Evolutionary conservation across 2,888 invertebrate species (phyloP).

Genomic region (Nemurella pictetii): DNA sequence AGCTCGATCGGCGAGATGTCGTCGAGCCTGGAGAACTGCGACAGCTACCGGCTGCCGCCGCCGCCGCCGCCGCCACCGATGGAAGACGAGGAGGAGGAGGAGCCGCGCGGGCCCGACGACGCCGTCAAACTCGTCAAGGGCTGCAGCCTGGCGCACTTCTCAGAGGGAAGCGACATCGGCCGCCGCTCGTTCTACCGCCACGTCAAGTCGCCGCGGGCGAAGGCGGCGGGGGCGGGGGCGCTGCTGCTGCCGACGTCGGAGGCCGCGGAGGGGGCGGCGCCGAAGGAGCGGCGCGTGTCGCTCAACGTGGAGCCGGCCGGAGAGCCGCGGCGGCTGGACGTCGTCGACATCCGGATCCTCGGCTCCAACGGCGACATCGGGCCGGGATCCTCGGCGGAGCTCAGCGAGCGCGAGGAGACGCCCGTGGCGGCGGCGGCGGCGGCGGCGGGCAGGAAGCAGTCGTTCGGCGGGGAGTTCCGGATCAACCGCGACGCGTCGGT

Average conservation of each 20-base stretch:
- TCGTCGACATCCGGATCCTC: slow-evolving; percentile 40
- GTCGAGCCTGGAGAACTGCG: slow-evolving; percentile 2
- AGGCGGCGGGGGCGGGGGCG: background rate
- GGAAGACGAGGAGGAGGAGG: slow-evolving; percentile 43
- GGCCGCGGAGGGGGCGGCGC: background rate
- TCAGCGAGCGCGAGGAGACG: slow-evolving; percentile 42
- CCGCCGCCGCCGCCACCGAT: background rate
- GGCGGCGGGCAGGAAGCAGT: slow-evolving; percentile 32
- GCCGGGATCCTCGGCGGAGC: background rate
- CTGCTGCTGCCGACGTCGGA: background rate
- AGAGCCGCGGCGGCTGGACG: slow-evolving; percentile 34
- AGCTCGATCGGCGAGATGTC: slow-evolving; percentile 66
- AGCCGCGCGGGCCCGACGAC: slow-evolving; percentile 46
- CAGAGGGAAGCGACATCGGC: slow-evolving; percentile 81
- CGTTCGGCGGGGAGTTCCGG: background rate
- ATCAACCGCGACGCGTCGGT: slow-evolving; percentile 38
- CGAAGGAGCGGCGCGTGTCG: background rate
- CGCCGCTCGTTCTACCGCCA: slow-evolving; percentile 65
- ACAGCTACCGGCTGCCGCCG: background rate
- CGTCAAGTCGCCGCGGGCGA: slow-evolving; percentile 5
- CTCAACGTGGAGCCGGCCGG: background rate
- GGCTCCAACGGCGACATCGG: slow-evolving; percentile 39
- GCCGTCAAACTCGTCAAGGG: slow-evolving; percentile 57
- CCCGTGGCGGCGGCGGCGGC: slow-evolving; percentile 40
- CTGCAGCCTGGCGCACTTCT: slow-evolving; percentile 80